Conservation (phyloP, 2,797 vertebrate species). For the Sebastes iracundus region DNA sequence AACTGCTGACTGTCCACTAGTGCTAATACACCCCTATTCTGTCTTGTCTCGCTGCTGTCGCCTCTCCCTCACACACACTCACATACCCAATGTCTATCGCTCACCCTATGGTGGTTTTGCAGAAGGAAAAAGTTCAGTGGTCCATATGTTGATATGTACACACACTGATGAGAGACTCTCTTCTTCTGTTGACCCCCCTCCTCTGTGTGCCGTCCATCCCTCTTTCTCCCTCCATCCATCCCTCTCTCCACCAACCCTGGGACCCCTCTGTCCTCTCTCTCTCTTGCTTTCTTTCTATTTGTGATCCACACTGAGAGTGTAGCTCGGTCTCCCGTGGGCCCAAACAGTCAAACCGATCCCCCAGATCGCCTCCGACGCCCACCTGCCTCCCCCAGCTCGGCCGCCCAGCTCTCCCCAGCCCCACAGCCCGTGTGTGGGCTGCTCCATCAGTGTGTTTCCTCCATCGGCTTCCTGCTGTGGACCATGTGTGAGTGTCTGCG, state of each 20-base stretch:
- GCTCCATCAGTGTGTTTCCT: conserved; percentile 45
- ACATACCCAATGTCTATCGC: background rate
- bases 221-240: conserved; percentile 17
- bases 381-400: conserved; percentile 33
- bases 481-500: conserved; percentile 88
- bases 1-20: conserved; percentile 85
- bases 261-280: conserved; percentile 18
- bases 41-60: conserved; percentile 61
- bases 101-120: conserved; percentile 3
- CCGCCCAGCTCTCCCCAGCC: conserved; percentile 36
- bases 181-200: conserved; percentile 10
- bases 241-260: conserved; percentile 19
- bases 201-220: background rate
- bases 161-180: conserved; percentile 21
- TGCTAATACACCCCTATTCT: conserved; percentile 79
- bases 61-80: conserved; percentile 36
- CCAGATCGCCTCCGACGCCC: conserved; percentile 29
- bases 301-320: conserved; percentile 25
- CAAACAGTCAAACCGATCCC: conserved; percentile 31
- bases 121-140: conserved; percentile 35
- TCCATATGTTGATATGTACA: conserved; percentile 33
- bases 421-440: conserved; percentile 40
- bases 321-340: conserved; percentile 42
- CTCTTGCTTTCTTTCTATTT: conserved; percentile 26
- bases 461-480: conserved; percentile 41